Percentiles rank a stretch among this genome's conserved stretches.
Evolutionary conservation across 2,113 vertebrate genomes (phyloP).

Genomic region (Sinocyclocheilus rhinocerous): DNA sequence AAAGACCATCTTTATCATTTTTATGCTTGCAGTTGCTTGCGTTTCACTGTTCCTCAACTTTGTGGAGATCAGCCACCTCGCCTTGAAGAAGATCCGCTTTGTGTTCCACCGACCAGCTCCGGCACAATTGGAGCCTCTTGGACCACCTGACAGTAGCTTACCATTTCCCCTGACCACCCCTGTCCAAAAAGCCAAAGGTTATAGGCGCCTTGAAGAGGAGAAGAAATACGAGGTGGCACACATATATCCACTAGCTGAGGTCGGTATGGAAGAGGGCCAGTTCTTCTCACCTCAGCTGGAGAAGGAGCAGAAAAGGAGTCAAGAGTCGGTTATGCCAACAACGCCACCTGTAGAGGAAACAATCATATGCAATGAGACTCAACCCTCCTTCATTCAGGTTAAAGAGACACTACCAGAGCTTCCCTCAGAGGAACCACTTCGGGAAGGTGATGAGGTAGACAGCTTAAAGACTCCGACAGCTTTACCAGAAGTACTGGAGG

Average conservation of each 20-base stretch:
- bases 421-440: constrained; percentile 29
- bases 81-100: constrained; percentile 80
- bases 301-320: constrained; percentile 81
- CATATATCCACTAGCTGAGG: constrained; percentile 88
- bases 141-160: constrained; percentile 76
- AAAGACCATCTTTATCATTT: constrained; percentile 95
- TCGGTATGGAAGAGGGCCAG: constrained; percentile 82
- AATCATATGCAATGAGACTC: constrained; percentile 62
- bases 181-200: constrained; percentile 86
- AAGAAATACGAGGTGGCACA: constrained; percentile 72
- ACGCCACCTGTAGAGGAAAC: constrained; percentile 64
- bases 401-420: constrained; percentile 75
- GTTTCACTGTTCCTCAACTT: constrained; percentile 85
- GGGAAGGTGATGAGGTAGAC: constrained; percentile 52
- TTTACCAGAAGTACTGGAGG: constrained; percentile 26
- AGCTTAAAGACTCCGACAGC: constrained; percentile 3
- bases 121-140: constrained; percentile 68
- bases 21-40: constrained; percentile 83
- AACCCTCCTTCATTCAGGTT: constrained; percentile 37
- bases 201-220: constrained; percentile 90
- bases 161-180: constrained; percentile 81
- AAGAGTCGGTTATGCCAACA: constrained; percentile 52
- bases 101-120: constrained; percentile 78
- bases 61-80: constrained; percentile 82
- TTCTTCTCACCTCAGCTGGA: constrained; percentile 78